Base-by-base conservation (phyloP, 2,888 invertebrate species). In the Papilio demoleus region DNA sequence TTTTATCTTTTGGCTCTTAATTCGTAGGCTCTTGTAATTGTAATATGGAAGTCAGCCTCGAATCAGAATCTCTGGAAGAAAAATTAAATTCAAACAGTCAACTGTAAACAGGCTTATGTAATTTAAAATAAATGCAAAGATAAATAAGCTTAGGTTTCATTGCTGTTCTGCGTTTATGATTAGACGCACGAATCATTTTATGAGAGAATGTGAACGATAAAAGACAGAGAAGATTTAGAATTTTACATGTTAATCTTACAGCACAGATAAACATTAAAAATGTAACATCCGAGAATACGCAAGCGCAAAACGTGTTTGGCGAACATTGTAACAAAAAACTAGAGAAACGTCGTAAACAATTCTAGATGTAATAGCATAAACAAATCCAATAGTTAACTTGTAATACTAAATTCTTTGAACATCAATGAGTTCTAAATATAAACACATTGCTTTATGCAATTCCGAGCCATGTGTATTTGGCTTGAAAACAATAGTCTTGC, bases 71-170 rank as follows among this genome's bases (percentile, higher is more conserved):
- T n/a, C 6, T 14, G 8, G 6, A 19, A 50, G 24, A 6, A 27
- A 5, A 5, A 9, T 9, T 53, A 8, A 27, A 27, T 24, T 27
- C 53, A 8, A 50, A 50, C 8, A 42, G 4, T 12, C 4, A 14
- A 6, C 14, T 27, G 6, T 4, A 3, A 5, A 47, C 22, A 24
- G 22, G n/a, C 14, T 14, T 14, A 27, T 1, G 24, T 17, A 8
- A 22, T 24, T 24, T 50, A 24, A 50, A 50, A 50, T 50, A 50
- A 27, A 53, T 8, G 53, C 53, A 53, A 53, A 53, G 53, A 53
- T 53, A 53, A 53, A 53, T 27, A 53, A 27, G 53, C 53, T 53
- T 53, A 53, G 24, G 14, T 53, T 53, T 53, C 53, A 53, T 53
- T 53, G 27, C 27, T n/a, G 53, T 53, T 53, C 27, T 53, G 27